Evolutionary conservation across 1,140 invertebrate genomes (phyloP), one percentile per base, ranked within the genome.

Genomic region (Ceratina calcarata): DNA sequence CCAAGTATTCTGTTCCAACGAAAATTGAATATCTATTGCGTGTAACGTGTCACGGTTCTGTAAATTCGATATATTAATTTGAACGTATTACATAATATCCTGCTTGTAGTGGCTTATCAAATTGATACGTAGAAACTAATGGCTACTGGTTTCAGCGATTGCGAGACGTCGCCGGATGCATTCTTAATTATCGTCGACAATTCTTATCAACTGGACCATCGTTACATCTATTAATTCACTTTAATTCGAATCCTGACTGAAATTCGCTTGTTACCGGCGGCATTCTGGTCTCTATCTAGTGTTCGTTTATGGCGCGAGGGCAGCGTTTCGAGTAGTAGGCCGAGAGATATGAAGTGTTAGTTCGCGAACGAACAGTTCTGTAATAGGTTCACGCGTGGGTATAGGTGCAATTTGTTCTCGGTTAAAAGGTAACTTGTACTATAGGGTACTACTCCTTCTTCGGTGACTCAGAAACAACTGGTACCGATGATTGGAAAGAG

Each of bases 341-440:
- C 18, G 51, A 51, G 18, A 69, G 24, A 69, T 69, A 32, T 8
- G 67, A 69, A 57, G 53, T 32, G 51, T 55, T 69, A 22, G 24
- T 24, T 0, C 0, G 51, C 67, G 49, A 57, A 55, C 67, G 10
- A 57, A 55, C 67, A 7, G 6, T 69, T 2, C 13, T 37, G 24
- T 16, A 16, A 69, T 69, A 69, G 53, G 27, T 69, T 8, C 13
- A 57, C 67, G 53, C 67, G 51, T 69, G 67, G 27, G 24, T 69
- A 69, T 32, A 16, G 51, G 24, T 57, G 49, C 24, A 57, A 69
- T 69, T 69, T 37, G 67, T 69, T 57, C 51, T 57, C 27, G 51
- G 51, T 69, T 69, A 69, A 69, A 55, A 6, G n/a, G 51, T 13
- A 69, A 55, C n/a, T 69, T 18, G 66, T 53, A 68, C 20, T 45